phyloP scores from a whole-genome alignment of 2,113 vertebrate species.

The Phaethon lepturus region DNA sequence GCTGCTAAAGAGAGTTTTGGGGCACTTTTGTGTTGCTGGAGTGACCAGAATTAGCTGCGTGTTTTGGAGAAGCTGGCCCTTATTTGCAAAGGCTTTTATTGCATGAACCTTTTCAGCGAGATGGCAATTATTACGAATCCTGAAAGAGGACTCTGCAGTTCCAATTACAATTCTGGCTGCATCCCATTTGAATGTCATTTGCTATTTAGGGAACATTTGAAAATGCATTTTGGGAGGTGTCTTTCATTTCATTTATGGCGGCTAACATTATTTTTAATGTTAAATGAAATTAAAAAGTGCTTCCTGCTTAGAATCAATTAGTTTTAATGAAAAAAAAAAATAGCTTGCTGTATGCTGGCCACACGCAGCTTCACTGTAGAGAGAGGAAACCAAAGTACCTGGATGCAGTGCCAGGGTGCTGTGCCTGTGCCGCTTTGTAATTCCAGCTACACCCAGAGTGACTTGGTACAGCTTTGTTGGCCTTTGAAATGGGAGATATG shows the following conservation, averaged over 20 bases:
- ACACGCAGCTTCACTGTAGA: neutral
- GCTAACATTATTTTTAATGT: neutral
- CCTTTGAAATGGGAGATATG: rapidly evolving
- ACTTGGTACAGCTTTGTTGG: neutral
- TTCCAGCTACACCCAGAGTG: neutral
- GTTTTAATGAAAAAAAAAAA: neutral
- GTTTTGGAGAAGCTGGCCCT: neutral
- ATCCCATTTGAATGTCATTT: neutral
- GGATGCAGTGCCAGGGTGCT: neutral
- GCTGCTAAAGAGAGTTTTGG: neutral
- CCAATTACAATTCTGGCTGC: constrained; percentile 5
- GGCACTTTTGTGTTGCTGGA: neutral
- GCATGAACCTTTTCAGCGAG: neutral
- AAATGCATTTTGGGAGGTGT: constrained; percentile 18
- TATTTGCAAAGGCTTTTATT: neutral
- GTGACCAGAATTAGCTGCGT: neutral
- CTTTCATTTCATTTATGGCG: neutral
- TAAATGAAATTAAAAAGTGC: constrained; percentile 41
- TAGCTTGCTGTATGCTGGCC: neutral
- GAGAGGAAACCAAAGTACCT: neutral
- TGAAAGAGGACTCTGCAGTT: constrained; percentile 13
- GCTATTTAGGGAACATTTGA: constrained; percentile 14
- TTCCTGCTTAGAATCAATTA: constrained; percentile 30
- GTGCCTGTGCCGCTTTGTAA: neutral
- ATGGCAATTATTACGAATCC: neutral